A percentile compares a stretch with the other conserved stretches of the same genome.
These are phyloP conservation scores for Rafetus swinhoei DNA, from an alignment of 2,113 vertebrate species.

Conservation along the genomic window DNA sequence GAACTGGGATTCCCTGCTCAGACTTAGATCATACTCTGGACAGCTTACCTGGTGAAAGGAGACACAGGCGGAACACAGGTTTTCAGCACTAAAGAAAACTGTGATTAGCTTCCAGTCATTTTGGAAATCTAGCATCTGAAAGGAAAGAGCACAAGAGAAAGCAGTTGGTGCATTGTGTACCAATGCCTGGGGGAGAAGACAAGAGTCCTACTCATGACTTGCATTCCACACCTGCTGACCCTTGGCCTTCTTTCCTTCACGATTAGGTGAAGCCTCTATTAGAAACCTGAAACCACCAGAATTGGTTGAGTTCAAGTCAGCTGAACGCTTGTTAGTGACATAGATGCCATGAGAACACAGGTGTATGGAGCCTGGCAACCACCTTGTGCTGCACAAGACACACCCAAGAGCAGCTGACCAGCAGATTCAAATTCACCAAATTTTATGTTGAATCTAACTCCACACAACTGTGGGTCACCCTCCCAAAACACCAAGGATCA, in stretches of 20 bases:
- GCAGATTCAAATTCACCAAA: no score
- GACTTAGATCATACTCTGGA: background rate
- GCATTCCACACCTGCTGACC: background rate
- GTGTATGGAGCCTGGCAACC: background rate
- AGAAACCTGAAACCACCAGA: background rate
- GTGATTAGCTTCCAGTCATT: constrained; percentile 95
- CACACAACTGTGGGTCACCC: background rate
- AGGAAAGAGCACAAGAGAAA: background rate
- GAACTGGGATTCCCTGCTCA: background rate
- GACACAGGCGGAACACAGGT: constrained; percentile 80
- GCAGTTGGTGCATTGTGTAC: background rate
- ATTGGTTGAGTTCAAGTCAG: background rate
- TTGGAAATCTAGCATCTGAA: constrained; percentile 85
- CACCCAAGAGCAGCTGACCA: background rate
- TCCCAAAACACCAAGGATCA: background rate
- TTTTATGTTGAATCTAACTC: background rate
- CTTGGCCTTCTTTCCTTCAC: background rate
- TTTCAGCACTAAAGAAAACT: constrained; percentile 88
- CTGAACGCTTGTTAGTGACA: background rate
- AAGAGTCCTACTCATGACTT: background rate
- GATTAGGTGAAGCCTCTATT: background rate
- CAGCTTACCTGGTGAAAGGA: constrained; percentile 56
- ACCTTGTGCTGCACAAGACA: background rate
- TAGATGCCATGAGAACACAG: background rate
- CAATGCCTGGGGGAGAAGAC: background rate